Evolutionary conservation across 2,888 invertebrate genomes (phyloP).

Genomic region (Digitonthophagus gazella): DNA sequence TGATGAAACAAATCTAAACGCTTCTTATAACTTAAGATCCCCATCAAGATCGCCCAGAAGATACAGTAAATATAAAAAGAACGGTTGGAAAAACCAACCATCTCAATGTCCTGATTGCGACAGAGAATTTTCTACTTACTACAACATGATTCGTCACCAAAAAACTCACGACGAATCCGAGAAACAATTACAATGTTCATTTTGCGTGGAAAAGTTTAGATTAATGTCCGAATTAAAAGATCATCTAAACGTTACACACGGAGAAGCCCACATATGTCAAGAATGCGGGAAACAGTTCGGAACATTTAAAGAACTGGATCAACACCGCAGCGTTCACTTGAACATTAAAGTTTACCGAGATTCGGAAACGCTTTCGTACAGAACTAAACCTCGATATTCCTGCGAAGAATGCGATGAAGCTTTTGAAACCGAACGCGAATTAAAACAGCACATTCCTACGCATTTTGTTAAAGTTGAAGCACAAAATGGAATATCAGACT

Average conservation of each 20-base stretch:
- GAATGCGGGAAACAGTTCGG: slow-evolving; percentile 64
- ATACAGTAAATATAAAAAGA: slow-evolving; percentile 11
- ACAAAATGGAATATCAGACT: slow-evolving; percentile 43
- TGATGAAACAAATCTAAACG: slow-evolving; percentile 5
- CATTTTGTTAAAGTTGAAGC: slow-evolving; percentile 35
- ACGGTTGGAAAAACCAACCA: slow-evolving; percentile 29
- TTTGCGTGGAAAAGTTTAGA: slow-evolving; percentile 59
- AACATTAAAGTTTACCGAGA: slow-evolving; percentile 67
- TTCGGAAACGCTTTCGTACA: slow-evolving; percentile 60
- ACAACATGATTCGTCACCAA: slow-evolving; percentile 60
- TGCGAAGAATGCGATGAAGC: slow-evolving; percentile 56
- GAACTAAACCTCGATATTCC: slow-evolving; percentile 36
- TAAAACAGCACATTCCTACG: slow-evolving; percentile 42
- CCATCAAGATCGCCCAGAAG: slow-evolving; percentile 20
- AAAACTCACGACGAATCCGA: slow-evolving; percentile 55
- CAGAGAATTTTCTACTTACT: slow-evolving; percentile 57
- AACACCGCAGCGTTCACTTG: slow-evolving; percentile 66
- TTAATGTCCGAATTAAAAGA: slow-evolving; percentile 58
- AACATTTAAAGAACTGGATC: slow-evolving; percentile 60
- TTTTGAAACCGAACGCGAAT: slow-evolving; percentile 54
- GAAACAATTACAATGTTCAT: slow-evolving; percentile 58
- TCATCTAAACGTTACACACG: slow-evolving; percentile 50
- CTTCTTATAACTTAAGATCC: slow-evolving; percentile 20
- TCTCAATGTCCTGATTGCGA: slow-evolving; percentile 57
- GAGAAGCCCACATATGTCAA: slow-evolving; percentile 56